Base-by-base conservation (phyloP, 2,888 invertebrate genomes). In the Trichogramma evanescens region DNA sequence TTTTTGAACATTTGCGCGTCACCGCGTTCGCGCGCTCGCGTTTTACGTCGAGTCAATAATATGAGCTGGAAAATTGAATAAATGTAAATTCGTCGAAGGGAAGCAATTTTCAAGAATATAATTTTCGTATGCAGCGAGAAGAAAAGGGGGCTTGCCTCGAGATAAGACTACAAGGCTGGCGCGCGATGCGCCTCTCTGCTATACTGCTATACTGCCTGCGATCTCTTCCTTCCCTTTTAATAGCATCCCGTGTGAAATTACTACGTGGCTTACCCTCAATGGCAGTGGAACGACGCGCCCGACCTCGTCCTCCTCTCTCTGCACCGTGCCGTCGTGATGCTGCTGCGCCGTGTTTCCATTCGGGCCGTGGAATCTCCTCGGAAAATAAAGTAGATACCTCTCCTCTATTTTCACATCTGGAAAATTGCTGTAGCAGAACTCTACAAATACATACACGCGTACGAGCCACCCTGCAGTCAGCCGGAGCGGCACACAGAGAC, bases 331-430 rank as follows among this genome's bases (percentile, higher is more conserved):
- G 66, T 70, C 63, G 54, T 59, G 69, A 68, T 66, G 71, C 70
- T 66, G 66, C 71, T 62, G 54, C 61, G 69, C 68, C 71, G 74
- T 75, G 72, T 73, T 74, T 76, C 74, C 74, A 72, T 76, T 75
- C 75, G 67, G 68, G 63, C 66, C 61, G 70, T 26, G 71, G 71
- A 73, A 63, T 63, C 65, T 72, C 72, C 66, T 68, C 67, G 70
- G 72, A 69, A 72, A 76, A 75, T 75, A 76, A 76, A 77, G 75
- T 74, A 72, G 72, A 74, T 73, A 72, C 73, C 72, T 73, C 74
- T 75, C 72, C 72, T 72, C 71, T 74, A 73, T 75, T 75, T 73
- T 74, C 73, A 68, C 72, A 72, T 75, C 74, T 69, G 71, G 72
- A 71, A 75, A 75, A 76, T 75, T 75, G 76, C 74, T 70, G 69